These are phyloP conservation scores for Chymomyza amoena DNA, from an alignment of 2,888 invertebrate species.

Conservation along the genomic window DNA sequence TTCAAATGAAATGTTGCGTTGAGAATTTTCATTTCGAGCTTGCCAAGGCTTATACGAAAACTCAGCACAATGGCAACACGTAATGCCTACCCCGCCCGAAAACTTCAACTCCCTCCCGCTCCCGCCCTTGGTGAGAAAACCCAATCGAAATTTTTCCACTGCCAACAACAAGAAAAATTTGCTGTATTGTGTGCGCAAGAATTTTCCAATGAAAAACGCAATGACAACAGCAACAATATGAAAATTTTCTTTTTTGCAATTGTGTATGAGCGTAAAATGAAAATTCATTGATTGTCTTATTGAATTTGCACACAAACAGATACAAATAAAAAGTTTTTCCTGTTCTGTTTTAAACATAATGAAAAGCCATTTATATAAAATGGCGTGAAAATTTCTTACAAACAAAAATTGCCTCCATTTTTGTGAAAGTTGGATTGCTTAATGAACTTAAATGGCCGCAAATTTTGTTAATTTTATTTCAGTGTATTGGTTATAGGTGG, in stretches of 20 bases:
- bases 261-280: constrained; percentile 54
- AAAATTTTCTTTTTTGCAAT: constrained; percentile 49
- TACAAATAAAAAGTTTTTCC: constrained; percentile 22
- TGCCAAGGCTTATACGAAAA: constrained; percentile 4
- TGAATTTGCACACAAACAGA: constrained; percentile 45
- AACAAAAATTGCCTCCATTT: too few species aligned
- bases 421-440: constrained; percentile 39
- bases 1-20: neutral
- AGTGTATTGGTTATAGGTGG: neutral
- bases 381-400: constrained; percentile 11
- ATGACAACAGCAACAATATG: constrained; percentile 26
- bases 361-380: constrained; percentile 36
- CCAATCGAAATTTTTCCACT: constrained; percentile 15
- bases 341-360: neutral
- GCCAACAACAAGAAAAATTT: neutral
- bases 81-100: neutral
- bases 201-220: constrained; percentile 37
- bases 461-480: constrained; percentile 10
- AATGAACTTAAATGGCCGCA: constrained; percentile 21
- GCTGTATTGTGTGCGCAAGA: neutral
- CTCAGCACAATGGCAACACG: constrained; percentile 1
- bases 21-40: neutral
- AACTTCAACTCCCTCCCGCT: neutral
- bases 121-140: constrained; percentile 7
- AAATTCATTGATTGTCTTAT: constrained; percentile 67